A percentile compares a stretch with the other conserved stretches of the same genome.
phyloP scores from a whole-genome alignment of 2,797 vertebrate species.

The Xenentodon cancila region DNA sequence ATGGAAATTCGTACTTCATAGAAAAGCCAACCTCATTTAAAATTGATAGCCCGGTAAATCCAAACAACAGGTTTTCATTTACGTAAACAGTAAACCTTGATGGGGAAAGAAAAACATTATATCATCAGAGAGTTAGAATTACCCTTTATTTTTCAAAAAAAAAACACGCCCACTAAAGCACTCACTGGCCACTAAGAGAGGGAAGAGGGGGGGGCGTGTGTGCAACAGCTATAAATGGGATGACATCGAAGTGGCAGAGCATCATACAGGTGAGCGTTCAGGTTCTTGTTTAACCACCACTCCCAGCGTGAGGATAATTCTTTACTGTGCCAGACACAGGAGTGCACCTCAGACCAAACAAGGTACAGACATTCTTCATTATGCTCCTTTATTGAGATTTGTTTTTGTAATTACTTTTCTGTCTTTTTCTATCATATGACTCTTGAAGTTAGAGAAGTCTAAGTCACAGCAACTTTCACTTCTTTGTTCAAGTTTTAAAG shows the following conservation, averaged over 20 bases:
- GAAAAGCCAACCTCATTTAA: conserved; percentile 20
- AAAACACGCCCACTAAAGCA: conserved; percentile 46
- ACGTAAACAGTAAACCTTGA: background rate
- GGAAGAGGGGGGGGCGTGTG: conserved; percentile 17
- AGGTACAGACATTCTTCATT: conserved; percentile 36
- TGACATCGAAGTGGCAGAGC: conserved; percentile 40
- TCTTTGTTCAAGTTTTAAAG: conserved; percentile 42
- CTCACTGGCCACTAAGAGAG: conserved; percentile 11
- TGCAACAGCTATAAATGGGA: conserved; percentile 49
- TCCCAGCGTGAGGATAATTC: conserved; percentile 41
- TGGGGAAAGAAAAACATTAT: conserved; percentile 1
- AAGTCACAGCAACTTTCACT: conserved; percentile 53
- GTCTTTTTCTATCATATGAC: conserved; percentile 6
- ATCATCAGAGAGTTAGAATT: conserved; percentile 17
- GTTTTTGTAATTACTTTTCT: background rate
- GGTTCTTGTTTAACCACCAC: conserved; percentile 32
- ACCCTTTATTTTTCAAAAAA: conserved; percentile 16
- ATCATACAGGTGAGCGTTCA: conserved; percentile 62
- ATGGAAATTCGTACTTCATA: background rate
- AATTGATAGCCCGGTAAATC: conserved; percentile 9
- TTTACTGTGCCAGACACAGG: conserved; percentile 23
- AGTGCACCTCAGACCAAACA: conserved; percentile 15
- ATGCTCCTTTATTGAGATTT: background rate
- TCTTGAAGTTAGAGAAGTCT: conserved; percentile 13
- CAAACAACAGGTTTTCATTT: conserved; percentile 3